Evolutionary conservation across 2,888 invertebrate species (phyloP), one percentile per base, ranked within the genome.

Genomic region (Xanthorhoe spadicearia): DNA sequence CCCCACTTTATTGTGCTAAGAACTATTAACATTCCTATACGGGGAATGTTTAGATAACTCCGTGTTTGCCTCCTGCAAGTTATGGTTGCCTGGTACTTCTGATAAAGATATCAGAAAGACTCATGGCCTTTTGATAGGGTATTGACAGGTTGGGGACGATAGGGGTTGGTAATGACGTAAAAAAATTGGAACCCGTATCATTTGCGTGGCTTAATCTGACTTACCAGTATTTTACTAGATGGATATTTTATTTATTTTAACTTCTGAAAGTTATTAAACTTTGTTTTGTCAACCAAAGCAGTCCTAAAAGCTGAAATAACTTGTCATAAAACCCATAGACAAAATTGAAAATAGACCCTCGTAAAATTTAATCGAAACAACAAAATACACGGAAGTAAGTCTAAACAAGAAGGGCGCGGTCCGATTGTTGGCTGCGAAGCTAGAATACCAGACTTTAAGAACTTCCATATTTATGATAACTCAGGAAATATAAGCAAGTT

Each of bases 11-110:
- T 85, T 86, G 85, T 83, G 84, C 83, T 79, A 79, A 82, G 81
- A 83, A 88, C 90, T 90, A 92, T 92, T 91, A 92, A 91, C 92
- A 93, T 92, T 91, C 91, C 85, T 89, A 80, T 83, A 81, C 79
- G 83, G 88, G 74, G 89, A 90, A 89, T 91, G 88, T 89, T 90
- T 87, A 88, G 90, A 90, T 90, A 89, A 83, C 86, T 86, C 66
- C 71, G 65, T 71, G 73, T 70, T 73, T 52, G 66, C 70, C 70
- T 74, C 70, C 70, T 67, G 59, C 60, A 67, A 72, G 68, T 71
- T 72, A 74, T 72, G 71, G 69, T 56, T 51, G 61, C 72, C 71
- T 74, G 72, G 74, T 74, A 71, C 71, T 67, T 50, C 67, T 67
- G 72, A 74, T 75, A 75, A 74, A 71, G 70, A 69, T 75, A 74